Evolutionary conservation across 1,140 invertebrate genomes (phyloP), one percentile per base, ranked within the genome.

Genomic region (Yoshiicerus persimilis): DNA sequence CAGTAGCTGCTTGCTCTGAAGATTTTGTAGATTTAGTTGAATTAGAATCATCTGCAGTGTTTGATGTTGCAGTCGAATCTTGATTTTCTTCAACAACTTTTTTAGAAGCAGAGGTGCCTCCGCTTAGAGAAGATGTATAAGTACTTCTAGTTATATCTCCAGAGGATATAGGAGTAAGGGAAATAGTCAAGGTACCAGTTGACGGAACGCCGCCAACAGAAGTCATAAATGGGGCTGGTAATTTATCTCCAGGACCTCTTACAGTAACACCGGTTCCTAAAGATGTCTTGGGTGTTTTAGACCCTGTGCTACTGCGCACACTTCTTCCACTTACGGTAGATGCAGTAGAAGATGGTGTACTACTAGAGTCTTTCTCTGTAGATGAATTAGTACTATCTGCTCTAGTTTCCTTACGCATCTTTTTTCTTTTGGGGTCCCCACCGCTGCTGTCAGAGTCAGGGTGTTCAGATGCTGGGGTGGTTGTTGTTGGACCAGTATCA

Each of bases 361-460:
- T 13, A 38, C 56, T 66, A 10, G 41, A 25, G 11, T 62, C 56
- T 34, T 47, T 38, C 13, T 38, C 62, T 4, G 56, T 16, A 34
- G 86, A 39, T 10, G 86, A 75, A 75, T 56, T 56, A 56, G 20
- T 56, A 16, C 25, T 56, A 9, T 38, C 38, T 62, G 75, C 25
- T 41, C 32, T 88, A 27, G 34, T 47, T 84, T 86, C 80, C 11
- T 85, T 84, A 13, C 70, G 70, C 66, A 86, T 86, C 56, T 95
- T 94, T 86, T 96, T 95, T 2, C 93, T 93, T 66, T 95, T 95
- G 1, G 93, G 93, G 56, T 94, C 94, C 1, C 93, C 93, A 47
- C 95, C 0, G 90, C 91, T 25, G 92, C 91, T 38, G 23, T 88
- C 88, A 4, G 88, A 83, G 62, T 88, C 88, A 16, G 88, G 39